These are phyloP conservation scores for Clivina fossor DNA, from an alignment of 2,888 invertebrate genomes.

Conservation along the genomic window DNA sequence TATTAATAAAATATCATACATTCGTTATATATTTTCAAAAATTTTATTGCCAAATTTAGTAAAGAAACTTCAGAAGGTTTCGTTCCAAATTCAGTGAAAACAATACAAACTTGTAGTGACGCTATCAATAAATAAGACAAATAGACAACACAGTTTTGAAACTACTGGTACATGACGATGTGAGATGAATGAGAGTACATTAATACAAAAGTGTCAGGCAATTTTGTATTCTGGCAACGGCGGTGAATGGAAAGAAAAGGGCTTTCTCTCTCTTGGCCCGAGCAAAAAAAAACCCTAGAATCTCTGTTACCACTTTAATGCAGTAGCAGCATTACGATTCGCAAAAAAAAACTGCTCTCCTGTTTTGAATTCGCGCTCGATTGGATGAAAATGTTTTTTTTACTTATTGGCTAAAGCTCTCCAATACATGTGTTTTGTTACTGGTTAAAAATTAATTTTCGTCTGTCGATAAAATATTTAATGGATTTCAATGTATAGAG, in stretches of 20 bases:
- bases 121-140: not conserved
- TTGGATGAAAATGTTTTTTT: slow-evolving; percentile 12
- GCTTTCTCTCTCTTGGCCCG: too few species aligned
- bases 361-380: slow-evolving; percentile 13
- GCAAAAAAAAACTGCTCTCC: slow-evolving; percentile 1
- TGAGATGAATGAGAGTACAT: slow-evolving; percentile 25
- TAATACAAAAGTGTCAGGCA: slow-evolving; percentile 24
- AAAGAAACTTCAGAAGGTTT: too few species aligned
- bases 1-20: too few species aligned
- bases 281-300: slow-evolving; percentile 12
- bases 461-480: too few species aligned
- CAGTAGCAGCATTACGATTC: not conserved
- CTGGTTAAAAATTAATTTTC: too few species aligned
- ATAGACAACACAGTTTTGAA: too few species aligned
- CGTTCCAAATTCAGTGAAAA: not conserved
- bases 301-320: slow-evolving; percentile 12
- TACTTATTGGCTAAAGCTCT: too few species aligned
- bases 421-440: too few species aligned
- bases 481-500: too few species aligned
- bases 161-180: too few species aligned
- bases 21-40: too few species aligned
- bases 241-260: slow-evolving; percentile 14
- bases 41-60: too few species aligned
- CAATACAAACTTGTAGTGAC: not conserved
- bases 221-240: slow-evolving; percentile 25